Conservation (phyloP, 2,797 vertebrate species). For the Lepus oiostolus region DNA sequence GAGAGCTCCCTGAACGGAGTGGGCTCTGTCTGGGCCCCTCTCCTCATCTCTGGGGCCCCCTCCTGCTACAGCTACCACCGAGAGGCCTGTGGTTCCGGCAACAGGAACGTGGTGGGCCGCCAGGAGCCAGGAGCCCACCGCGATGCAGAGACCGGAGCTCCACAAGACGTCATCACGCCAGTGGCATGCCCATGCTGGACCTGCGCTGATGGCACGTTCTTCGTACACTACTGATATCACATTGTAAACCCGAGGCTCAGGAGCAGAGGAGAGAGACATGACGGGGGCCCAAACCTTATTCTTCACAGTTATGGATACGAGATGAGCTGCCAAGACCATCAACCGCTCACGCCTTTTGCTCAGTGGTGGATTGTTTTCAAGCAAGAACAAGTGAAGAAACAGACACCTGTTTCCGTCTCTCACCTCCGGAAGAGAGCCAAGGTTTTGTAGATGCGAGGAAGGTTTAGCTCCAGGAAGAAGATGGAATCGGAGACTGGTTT, state of each 20-base stretch:
- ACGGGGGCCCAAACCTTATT: background rate
- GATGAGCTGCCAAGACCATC: slow-evolving; percentile 54
- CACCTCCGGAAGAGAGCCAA: slow-evolving; percentile 26
- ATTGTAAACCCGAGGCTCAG: background rate
- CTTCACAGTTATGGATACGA: slow-evolving; percentile 65
- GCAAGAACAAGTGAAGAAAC: slow-evolving; percentile 53
- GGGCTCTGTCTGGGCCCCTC: background rate
- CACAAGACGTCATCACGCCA: background rate
- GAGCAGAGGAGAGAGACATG: slow-evolving; percentile 49
- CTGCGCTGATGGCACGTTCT: fast-evolving
- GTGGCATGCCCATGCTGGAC: background rate
- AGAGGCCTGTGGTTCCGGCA: background rate
- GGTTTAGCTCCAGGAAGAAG: slow-evolving; percentile 56
- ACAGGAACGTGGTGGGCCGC: background rate
- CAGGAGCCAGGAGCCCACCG: background rate
- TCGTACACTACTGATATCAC: background rate
- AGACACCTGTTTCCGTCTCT: slow-evolving; percentile 42
- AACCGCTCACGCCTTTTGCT: slow-evolving; percentile 46
- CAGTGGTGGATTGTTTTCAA: slow-evolving; percentile 34
- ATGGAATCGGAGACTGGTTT: slow-evolving; percentile 64
- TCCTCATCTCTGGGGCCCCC: background rate
- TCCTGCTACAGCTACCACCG: background rate
- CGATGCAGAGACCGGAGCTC: background rate
- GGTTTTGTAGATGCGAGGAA: slow-evolving; percentile 6
- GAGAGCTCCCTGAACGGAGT: background rate